These are phyloP conservation scores for Chymomyza caudatula DNA, from an alignment of 2,888 invertebrate species.

Conservation along the genomic window DNA sequence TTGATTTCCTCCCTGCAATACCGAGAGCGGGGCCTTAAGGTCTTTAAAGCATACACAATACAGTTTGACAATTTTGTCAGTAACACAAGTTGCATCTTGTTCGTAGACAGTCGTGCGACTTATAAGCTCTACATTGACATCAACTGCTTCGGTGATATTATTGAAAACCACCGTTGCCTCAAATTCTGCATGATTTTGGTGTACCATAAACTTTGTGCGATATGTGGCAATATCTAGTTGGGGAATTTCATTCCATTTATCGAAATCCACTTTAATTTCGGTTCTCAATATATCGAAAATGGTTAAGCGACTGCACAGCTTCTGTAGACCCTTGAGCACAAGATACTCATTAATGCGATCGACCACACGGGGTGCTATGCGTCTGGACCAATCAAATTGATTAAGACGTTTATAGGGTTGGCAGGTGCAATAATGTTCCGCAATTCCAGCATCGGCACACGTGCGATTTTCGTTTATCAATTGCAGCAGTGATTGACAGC, in stretches of 20 bases:
- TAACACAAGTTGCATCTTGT: slow-evolving; percentile 16
- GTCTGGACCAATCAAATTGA: slow-evolving; percentile 65
- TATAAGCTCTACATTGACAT: slow-evolving; percentile 25
- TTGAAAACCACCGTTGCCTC: slow-evolving; percentile 16
- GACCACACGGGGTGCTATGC: slow-evolving; percentile 70
- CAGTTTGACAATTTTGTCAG: slow-evolving; percentile 18
- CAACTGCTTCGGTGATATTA: slow-evolving; percentile 1
- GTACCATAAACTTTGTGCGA: slow-evolving; percentile 22
- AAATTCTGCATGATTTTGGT: slow-evolving; percentile 23
- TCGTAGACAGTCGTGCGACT: slow-evolving; percentile 23
- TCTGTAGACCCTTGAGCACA: background rate
- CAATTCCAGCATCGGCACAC: slow-evolving; percentile 83
- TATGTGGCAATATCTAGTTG: background rate
- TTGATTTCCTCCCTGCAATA: background rate
- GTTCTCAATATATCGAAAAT: slow-evolving; percentile 6
- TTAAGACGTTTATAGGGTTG: slow-evolving; percentile 77
- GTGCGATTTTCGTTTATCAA: slow-evolving; percentile 81
- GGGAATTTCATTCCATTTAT: background rate
- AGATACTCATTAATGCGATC: slow-evolving; percentile 51
- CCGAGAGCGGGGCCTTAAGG: background rate
- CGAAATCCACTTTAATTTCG: slow-evolving; percentile 10
- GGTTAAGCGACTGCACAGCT: slow-evolving; percentile 15
- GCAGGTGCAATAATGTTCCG: slow-evolving; percentile 86
- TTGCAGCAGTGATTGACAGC: slow-evolving; percentile 82
- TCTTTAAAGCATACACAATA: slow-evolving; percentile 19